phyloP scores from a whole-genome alignment of 2,113 vertebrate species.

The Okapia johnstoni region DNA sequence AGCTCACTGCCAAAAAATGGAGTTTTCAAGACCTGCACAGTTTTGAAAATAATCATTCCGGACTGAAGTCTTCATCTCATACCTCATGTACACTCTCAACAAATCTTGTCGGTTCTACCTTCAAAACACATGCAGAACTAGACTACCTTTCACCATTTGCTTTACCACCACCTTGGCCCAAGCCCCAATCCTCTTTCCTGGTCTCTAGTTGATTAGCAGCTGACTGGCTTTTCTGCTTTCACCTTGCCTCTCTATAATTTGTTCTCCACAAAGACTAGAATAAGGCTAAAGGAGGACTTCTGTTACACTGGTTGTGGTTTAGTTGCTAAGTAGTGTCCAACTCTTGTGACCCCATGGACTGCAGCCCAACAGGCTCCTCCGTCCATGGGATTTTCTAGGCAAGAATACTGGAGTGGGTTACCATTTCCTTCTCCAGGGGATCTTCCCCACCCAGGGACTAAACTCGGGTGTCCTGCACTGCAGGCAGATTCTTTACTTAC shows the following conservation, averaged over 20 bases:
- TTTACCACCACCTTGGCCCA: neutral
- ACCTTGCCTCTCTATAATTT: neutral
- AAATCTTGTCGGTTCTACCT: neutral
- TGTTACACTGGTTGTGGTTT: neutral
- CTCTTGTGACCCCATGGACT: neutral
- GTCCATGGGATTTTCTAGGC: neutral
- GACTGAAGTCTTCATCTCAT: neutral
- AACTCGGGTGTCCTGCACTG: neutral
- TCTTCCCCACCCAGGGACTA: neutral
- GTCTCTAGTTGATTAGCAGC: neutral
- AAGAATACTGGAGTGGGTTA: neutral
- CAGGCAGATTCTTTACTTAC: neutral
- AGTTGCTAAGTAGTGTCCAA: neutral
- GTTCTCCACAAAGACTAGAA: neutral
- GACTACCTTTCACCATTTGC: neutral
- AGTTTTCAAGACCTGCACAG: neutral
- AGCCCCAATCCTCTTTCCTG: neutral
- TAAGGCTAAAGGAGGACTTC: neutral
- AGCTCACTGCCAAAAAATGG: neutral
- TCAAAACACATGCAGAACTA: neutral
- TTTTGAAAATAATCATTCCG: neutral
- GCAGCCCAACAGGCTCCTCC: neutral
- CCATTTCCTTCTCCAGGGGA: neutral
- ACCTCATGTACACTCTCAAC: neutral
- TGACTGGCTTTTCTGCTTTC: neutral